A percentile compares a stretch with the other conserved stretches of the same genome.
Evolutionary conservation across 2,113 vertebrate genomes (phyloP).

Genomic region (Lophochroa leadbeateri): DNA sequence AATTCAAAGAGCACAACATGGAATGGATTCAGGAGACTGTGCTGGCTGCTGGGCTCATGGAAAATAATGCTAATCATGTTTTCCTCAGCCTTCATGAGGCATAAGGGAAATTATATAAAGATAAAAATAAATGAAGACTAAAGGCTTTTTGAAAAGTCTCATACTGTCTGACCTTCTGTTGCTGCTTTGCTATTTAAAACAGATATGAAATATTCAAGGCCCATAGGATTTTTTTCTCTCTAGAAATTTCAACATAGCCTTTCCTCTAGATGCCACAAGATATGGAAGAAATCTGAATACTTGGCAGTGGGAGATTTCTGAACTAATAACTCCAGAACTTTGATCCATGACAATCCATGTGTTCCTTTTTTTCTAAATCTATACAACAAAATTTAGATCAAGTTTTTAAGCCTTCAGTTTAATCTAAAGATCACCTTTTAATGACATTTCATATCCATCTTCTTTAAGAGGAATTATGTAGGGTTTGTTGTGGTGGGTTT

Average conservation of each 20-base stretch:
- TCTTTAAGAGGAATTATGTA: not conserved
- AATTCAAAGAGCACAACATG: not conserved
- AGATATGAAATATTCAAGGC: not conserved
- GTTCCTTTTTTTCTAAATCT: not conserved
- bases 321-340: not conserved
- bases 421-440: not conserved
- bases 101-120: not conserved
- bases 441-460: not conserved
- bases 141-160: not conserved
- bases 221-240: not conserved
- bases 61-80: not conserved
- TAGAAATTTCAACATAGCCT: not conserved
- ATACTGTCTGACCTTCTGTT: not conserved
- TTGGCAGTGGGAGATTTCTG: not conserved
- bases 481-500: not conserved
- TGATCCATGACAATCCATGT: not conserved
- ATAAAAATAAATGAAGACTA: not conserved
- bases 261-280: not conserved
- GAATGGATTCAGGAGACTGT: not conserved
- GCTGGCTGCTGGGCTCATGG: not conserved
- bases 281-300: not conserved
- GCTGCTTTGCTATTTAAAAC: not conserved
- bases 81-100: not conserved
- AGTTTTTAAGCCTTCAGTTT: not conserved
- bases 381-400: not conserved